Evolutionary conservation across 1,140 invertebrate genomes (phyloP), one percentile per base, ranked within the genome.

Genomic region (Teleopsis dalmanni): DNA sequence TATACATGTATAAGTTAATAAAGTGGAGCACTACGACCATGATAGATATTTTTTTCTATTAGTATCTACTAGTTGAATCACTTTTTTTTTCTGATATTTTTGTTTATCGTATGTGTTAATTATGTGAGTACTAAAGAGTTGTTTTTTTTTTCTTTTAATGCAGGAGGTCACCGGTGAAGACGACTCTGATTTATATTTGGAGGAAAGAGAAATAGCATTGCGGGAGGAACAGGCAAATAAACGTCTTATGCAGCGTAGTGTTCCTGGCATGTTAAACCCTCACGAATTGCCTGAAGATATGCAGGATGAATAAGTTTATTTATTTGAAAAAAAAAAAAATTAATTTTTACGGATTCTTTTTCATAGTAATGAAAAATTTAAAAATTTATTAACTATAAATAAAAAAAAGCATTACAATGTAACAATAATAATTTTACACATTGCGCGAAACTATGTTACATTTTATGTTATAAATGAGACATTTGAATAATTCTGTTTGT

Each of bases 91-190:
- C n/a, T n/a, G 11, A 5, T 23, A 42, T 42, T 35, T 38, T 8
- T 38, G 36, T 10, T 3, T 16, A 10, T 21, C 11, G 19, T 23
- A n/a, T n/a, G n/a, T n/a, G n/a, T 40, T 3, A 4, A 40, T 18
- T 36, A 36, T 36, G 19, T 37, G 13, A 3, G 22, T 27, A 27
- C 26, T 25, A 23, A 25, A 13, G 26, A 27, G 26, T 18, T 26
- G 22, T 37, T 40, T 2, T 55, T 55, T 66, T 53, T 50, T 26
- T 52, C 35, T 55, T 50, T 52, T 54, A 50, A 59, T 58, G 48
- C 64, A 97, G 94, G 95, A 98, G 76, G 95, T 92, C 70, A 94
- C 93, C 23, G 95, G 96, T 21, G 93, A 96, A 72, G 95, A 99
- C 70, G 92, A 97, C 72, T 88, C 87, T 52, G 96, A 99, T 75